phyloP scores from a whole-genome alignment of 2,113 vertebrate species.

The Aldabrachelys gigantea region DNA sequence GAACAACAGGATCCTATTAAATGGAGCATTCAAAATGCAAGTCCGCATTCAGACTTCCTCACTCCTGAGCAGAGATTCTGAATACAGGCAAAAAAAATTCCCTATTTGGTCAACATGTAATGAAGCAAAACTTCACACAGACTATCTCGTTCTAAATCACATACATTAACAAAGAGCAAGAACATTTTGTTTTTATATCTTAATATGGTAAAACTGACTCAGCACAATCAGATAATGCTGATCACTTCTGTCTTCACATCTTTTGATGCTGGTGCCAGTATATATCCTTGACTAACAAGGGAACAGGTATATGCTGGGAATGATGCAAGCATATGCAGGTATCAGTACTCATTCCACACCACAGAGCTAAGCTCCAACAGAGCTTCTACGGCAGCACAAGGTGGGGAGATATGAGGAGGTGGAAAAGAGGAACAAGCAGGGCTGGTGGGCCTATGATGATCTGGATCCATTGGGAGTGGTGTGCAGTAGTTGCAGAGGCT shows the following conservation, averaged over 20 bases:
- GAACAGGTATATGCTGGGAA: background rate
- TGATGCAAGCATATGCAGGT: background rate
- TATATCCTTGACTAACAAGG: conserved; percentile 10
- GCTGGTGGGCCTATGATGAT: background rate
- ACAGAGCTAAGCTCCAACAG: background rate
- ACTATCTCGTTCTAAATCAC: conserved; percentile 21
- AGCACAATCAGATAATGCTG: conserved; percentile 38
- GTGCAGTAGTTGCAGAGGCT: background rate
- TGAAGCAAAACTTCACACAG: conserved; percentile 12
- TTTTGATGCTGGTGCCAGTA: conserved; percentile 64
- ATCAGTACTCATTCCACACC: background rate
- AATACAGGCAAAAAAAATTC: background rate
- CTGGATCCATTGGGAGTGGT: background rate
- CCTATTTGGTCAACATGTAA: background rate
- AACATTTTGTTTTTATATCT: conserved; percentile 58
- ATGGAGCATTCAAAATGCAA: conserved; percentile 4
- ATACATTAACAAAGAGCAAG: conserved; percentile 21
- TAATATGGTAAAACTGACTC: conserved; percentile 60
- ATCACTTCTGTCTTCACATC: conserved; percentile 39
- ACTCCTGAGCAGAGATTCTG: background rate
- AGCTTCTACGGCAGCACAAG: background rate
- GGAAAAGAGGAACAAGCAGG: background rate
- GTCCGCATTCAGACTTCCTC: background rate
- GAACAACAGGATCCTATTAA: background rate
- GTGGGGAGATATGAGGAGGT: background rate